Conservation (phyloP, 1,140 invertebrate species). For the Drosophila lacteicornis region DNA sequence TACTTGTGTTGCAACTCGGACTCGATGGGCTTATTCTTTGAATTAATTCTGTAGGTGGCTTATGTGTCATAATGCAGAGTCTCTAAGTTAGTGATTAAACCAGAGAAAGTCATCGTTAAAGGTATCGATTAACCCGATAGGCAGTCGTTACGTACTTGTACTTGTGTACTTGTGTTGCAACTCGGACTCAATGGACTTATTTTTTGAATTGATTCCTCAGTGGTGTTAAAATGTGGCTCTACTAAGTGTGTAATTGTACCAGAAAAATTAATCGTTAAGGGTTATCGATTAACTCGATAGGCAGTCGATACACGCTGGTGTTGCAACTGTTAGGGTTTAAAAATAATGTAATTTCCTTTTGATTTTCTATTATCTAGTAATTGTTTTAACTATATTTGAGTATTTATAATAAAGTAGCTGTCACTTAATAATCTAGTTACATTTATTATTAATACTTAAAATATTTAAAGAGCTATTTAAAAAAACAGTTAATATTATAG, state of each 20-base stretch:
- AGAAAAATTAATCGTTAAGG: not conserved
- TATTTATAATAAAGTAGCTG: not conserved
- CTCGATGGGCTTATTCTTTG: not conserved
- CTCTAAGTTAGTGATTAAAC: constrained; percentile 27
- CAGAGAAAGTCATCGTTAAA: not conserved
- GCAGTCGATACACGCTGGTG: too few species aligned
- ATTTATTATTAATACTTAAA: not conserved
- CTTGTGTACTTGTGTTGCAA: not conserved
- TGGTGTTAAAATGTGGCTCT: too few species aligned
- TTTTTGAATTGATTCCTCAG: not conserved
- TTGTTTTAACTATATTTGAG: too few species aligned
- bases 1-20: not conserved
- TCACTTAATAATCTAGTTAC: not conserved
- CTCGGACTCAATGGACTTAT: not conserved
- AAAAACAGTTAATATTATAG: too few species aligned
- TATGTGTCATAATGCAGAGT: constrained; percentile 1
- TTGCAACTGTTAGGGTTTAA: not conserved
- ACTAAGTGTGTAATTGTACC: not conserved
- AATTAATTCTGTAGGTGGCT: too few species aligned
- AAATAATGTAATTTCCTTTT: too few species aligned
- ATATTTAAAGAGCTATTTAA: not conserved
- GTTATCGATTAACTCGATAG: constrained; percentile 26
- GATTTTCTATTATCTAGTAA: too few species aligned
- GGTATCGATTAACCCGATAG: constrained; percentile 25
- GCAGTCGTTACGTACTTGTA: not conserved